Evolutionary conservation across 2,113 vertebrate species (phyloP).

Genomic region (Electrona antarctica): DNA sequence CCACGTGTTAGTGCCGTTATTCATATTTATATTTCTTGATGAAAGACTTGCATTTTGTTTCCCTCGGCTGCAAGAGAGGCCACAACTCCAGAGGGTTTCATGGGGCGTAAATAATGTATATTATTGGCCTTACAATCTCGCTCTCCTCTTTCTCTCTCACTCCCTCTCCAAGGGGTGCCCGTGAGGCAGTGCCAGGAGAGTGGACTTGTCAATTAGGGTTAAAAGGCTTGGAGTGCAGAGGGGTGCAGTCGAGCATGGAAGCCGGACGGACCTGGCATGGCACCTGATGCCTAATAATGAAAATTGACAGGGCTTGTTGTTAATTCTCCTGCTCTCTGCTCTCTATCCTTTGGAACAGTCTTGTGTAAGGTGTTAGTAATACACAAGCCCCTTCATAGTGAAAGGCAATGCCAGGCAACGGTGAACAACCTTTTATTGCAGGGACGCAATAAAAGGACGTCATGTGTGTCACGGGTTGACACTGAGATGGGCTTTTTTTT

Average conservation of each 20-base stretch:
- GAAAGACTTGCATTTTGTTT: background rate
- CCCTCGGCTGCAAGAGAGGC: too few relatives aligned
- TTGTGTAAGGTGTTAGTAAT: constrained; percentile 40
- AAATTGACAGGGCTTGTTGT: constrained; percentile 74
- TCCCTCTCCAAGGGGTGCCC: constrained; percentile 23
- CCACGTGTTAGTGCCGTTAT: background rate
- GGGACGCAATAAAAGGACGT: background rate
- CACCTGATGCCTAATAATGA: constrained; percentile 73
- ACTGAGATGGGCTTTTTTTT: background rate
- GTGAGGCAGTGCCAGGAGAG: constrained; percentile 39
- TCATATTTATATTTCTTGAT: constrained; percentile 1
- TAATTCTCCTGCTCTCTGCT: constrained; percentile 54
- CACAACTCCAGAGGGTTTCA: background rate
- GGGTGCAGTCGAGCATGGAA: constrained; percentile 57
- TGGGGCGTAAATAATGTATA: background rate
- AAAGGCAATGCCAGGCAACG: constrained; percentile 5
- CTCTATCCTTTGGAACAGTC: constrained; percentile 9
- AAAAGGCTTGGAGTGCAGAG: constrained; percentile 64
- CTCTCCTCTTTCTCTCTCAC: constrained; percentile 19
- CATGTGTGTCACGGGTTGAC: background rate
- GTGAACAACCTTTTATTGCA: background rate
- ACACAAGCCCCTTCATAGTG: constrained; percentile 24
- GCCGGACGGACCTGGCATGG: constrained; percentile 48
- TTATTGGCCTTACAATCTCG: background rate
- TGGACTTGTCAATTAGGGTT: constrained; percentile 74